Evolutionary conservation across 2,888 invertebrate species (phyloP).

Genomic region (Clostera curtula): DNA sequence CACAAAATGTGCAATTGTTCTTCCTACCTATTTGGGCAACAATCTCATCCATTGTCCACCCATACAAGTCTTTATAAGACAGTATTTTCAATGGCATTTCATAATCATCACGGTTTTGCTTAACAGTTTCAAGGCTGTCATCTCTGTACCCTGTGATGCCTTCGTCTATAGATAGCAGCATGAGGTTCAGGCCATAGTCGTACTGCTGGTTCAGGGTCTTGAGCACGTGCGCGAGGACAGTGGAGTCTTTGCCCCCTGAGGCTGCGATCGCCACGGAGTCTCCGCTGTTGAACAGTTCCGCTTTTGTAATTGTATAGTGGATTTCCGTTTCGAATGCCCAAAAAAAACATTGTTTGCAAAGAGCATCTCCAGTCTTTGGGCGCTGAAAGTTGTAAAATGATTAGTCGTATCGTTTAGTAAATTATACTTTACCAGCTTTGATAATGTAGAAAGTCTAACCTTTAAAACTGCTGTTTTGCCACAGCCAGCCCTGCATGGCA

Average conservation of each 20-base stretch:
- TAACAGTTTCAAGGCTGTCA: slow-evolving; percentile 97
- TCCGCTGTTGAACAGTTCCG: slow-evolving; percentile 86
- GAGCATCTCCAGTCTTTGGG: slow-evolving; percentile 91
- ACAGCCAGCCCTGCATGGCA: slow-evolving; percentile 81
- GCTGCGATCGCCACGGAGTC: slow-evolving; percentile 95
- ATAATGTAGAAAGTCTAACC: slow-evolving; percentile 54
- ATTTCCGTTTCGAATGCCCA: slow-evolving; percentile 95
- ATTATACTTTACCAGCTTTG: not conserved
- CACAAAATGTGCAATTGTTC: slow-evolving; percentile 98
- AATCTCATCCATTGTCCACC: slow-evolving; percentile 99
- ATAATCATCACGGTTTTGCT: slow-evolving; percentile 95
- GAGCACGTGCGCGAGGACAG: slow-evolving; percentile 95
- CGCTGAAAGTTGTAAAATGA: slow-evolving; percentile 72
- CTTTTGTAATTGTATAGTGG: slow-evolving; percentile 90
- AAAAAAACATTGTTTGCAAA: slow-evolving; percentile 97
- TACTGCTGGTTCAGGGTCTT: slow-evolving; percentile 93
- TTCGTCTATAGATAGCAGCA: slow-evolving; percentile 97
- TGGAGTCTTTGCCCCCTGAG: slow-evolving; percentile 97
- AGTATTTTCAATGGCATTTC: slow-evolving; percentile 94
- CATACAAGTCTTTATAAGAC: slow-evolving; percentile 97
- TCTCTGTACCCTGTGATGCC: slow-evolving; percentile 97
- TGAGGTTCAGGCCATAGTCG: slow-evolving; percentile 91
- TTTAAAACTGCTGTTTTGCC: slow-evolving; percentile 85
- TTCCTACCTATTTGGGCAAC: slow-evolving; percentile 89
- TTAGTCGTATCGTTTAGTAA: not conserved